These are phyloP conservation scores for Hypomesus transpacificus DNA, from an alignment of 2,113 vertebrate genomes.

Conservation along the genomic window DNA sequence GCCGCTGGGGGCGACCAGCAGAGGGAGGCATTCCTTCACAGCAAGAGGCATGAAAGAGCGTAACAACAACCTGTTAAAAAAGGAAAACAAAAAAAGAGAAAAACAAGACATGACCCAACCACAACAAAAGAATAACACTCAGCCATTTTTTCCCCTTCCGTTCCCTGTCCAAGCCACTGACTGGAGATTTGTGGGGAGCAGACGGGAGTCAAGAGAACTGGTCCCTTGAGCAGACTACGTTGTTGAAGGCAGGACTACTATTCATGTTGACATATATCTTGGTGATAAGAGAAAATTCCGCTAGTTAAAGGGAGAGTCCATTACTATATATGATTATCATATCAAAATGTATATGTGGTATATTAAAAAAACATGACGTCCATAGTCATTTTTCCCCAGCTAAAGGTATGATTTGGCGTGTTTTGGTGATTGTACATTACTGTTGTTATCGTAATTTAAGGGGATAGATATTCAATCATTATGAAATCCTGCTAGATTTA, in stretches of 20 bases:
- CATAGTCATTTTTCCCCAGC: slow-evolving; percentile 9
- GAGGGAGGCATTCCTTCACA: slow-evolving; percentile 57
- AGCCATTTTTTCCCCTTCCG: slow-evolving; percentile 52
- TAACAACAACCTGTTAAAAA: slow-evolving; percentile 34
- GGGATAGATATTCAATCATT: slow-evolving; percentile 30
- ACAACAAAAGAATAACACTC: slow-evolving; percentile 44
- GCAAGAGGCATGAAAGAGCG: slow-evolving; percentile 42
- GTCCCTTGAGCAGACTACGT: slow-evolving; percentile 18
- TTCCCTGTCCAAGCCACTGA: slow-evolving; percentile 46
- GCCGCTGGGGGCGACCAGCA: slow-evolving; percentile 45
- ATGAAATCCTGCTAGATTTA: slow-evolving; percentile 41
- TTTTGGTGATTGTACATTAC: slow-evolving; percentile 47
- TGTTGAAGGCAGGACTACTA: slow-evolving; percentile 17
- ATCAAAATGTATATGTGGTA: slow-evolving; percentile 1
- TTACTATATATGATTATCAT: slow-evolving; percentile 12
- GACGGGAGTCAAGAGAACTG: slow-evolving; percentile 21
- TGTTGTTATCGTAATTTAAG: slow-evolving; percentile 40
- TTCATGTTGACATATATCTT: slow-evolving; percentile 26
- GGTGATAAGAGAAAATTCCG: slow-evolving; percentile 9
- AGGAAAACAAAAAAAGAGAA: slow-evolving; percentile 25
- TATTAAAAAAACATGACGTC: slow-evolving; percentile 18
- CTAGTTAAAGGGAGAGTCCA: slow-evolving; percentile 1
- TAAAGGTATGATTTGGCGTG: slow-evolving; percentile 25
- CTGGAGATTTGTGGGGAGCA: slow-evolving; percentile 29
- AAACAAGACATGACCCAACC: slow-evolving; percentile 37